Conservation (phyloP, 2,113 vertebrate species). For the Hoplias malabaricus region DNA sequence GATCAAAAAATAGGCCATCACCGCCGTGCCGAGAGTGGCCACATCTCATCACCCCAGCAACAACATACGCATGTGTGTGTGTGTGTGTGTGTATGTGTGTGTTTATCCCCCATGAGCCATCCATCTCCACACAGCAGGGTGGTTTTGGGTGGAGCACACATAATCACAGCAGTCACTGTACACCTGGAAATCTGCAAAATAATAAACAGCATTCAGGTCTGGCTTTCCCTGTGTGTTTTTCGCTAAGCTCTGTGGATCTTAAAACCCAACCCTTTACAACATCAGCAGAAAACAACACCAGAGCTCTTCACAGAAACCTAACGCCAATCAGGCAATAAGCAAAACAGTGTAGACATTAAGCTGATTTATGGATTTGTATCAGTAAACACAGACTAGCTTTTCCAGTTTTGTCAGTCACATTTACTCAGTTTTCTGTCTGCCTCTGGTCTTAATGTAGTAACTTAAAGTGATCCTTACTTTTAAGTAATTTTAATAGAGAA, state of each 20-base stretch:
- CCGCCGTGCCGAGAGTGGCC: slow-evolving; percentile 40
- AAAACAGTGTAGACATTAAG: not conserved
- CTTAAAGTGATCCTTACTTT: too few species aligned
- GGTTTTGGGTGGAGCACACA: slow-evolving; percentile 53
- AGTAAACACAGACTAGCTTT: slow-evolving; percentile 18
- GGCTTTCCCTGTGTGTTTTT: not conserved
- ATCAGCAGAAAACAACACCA: not conserved
- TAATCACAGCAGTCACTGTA: slow-evolving; percentile 51
- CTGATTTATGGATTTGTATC: not conserved
- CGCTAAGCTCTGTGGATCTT: not conserved
- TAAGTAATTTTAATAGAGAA: too few species aligned
- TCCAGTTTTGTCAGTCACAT: slow-evolving; percentile 2
- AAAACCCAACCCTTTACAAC: not conserved
- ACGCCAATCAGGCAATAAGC: not conserved
- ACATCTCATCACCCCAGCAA: slow-evolving; percentile 40
- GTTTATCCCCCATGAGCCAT: slow-evolving; percentile 48
- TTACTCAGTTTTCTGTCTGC: too few species aligned
- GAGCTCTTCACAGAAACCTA: not conserved
- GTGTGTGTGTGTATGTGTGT: slow-evolving; percentile 47
- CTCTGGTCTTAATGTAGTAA: too few species aligned
- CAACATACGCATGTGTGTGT: slow-evolving; percentile 16
- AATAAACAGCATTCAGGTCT: slow-evolving; percentile 36
- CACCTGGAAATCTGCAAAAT: slow-evolving; percentile 47
- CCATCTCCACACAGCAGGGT: slow-evolving; percentile 52
- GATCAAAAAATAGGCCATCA: slow-evolving; percentile 54